Conservation (phyloP, 2,888 invertebrate genomes). For the Sinodicranocentrus sp. region DNA sequence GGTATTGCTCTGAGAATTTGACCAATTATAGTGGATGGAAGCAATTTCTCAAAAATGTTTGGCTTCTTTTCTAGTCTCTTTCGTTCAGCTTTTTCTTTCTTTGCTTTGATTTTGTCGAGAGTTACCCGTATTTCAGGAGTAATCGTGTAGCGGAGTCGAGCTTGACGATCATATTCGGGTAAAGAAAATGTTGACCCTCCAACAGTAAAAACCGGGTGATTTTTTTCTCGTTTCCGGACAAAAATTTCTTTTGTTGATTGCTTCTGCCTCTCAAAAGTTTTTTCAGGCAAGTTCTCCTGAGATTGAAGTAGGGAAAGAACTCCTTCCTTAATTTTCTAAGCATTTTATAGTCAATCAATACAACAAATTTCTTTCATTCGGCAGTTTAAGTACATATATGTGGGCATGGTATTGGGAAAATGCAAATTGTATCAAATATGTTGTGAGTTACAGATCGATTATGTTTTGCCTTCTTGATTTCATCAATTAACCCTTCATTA, state of each 20-base stretch:
- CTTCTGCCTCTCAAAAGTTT: constrained; percentile 30
- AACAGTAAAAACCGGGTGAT: not conserved
- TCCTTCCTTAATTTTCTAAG: not conserved
- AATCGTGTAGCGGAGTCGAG: constrained; percentile 13
- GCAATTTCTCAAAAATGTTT: not conserved
- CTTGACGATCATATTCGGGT: not conserved
- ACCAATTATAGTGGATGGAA: not conserved
- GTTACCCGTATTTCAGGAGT: constrained; percentile 50
- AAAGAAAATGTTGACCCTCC: not conserved
- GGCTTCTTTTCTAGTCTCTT: not conserved
- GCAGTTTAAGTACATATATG: no score
- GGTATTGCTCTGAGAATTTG: constrained; percentile 20
- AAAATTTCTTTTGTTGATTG: constrained; percentile 25
- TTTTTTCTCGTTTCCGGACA: not conserved
- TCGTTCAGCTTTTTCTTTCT: constrained; percentile 3
- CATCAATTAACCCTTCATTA: constrained; percentile 12
- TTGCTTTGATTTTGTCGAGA: constrained; percentile 41
- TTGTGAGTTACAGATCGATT: not conserved
- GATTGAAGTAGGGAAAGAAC: constrained; percentile 27
- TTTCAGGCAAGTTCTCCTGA: not conserved
- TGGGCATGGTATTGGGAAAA: no score
- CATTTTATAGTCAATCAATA: not conserved
- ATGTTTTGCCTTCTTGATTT: constrained; percentile 7
- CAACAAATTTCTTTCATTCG: not conserved
- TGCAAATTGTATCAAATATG: not conserved